phyloP scores from a whole-genome alignment of 2,797 vertebrate species.

The Amphiprion clarkii region DNA sequence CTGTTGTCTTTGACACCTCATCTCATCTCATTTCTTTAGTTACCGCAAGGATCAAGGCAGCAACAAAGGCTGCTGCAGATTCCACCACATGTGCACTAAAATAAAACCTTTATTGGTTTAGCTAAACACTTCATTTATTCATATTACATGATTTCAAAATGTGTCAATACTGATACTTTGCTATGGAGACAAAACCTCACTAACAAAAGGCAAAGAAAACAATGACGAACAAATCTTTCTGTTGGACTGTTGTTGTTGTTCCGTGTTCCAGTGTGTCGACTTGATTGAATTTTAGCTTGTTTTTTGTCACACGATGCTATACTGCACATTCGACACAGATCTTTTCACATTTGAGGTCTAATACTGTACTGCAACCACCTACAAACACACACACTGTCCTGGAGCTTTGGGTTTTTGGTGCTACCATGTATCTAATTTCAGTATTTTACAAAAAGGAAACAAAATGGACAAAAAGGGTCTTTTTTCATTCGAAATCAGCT shows the following conservation, averaged over 20 bases:
- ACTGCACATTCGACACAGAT: slow-evolving; percentile 11
- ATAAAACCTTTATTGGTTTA: slow-evolving; percentile 10
- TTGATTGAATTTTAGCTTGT: neutral
- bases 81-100: neutral
- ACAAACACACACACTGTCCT: neutral
- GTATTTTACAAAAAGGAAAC: neutral
- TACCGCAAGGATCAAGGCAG: too few relatives aligned
- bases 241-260: neutral
- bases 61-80: neutral
- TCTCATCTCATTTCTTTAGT: neutral
- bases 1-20: neutral
- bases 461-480: neutral
- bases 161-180: slow-evolving; percentile 6
- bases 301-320: neutral
- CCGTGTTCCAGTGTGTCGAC: slow-evolving; percentile 54
- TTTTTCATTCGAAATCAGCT: neutral
- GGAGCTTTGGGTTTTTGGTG: neutral
- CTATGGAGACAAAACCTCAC: neutral
- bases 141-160: slow-evolving; percentile 2
- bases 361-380: slow-evolving; percentile 1
- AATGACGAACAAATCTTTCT: neutral
- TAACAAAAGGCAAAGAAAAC: neutral
- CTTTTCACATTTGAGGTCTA: slow-evolving; percentile 30
- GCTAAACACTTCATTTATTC: slow-evolving; percentile 9
- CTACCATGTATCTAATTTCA: neutral